phyloP scores from a whole-genome alignment of 2,888 invertebrate genomes.

The Brachyopa scutellaris region DNA sequence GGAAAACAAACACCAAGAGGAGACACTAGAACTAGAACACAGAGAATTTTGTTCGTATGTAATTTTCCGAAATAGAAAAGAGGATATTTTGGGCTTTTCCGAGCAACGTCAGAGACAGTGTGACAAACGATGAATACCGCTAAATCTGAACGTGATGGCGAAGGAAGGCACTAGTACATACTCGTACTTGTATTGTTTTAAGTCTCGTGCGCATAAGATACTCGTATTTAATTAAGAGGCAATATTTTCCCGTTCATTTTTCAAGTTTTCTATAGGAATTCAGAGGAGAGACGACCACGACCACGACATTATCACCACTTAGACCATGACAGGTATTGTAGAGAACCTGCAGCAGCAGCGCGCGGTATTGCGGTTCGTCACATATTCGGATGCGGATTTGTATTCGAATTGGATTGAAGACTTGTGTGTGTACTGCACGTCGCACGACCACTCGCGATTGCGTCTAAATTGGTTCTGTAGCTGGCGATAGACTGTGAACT shows the following conservation, averaged over 20 bases:
- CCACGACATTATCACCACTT: conserved; percentile 51
- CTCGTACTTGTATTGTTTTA: conserved; percentile 15
- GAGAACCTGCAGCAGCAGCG: conserved; percentile 26
- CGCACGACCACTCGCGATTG: conserved; percentile 64
- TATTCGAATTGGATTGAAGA: conserved; percentile 36
- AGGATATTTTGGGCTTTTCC: background rate
- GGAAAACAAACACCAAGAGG: conserved; percentile 18
- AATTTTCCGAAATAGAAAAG: conserved; percentile 25
- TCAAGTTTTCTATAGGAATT: conserved; percentile 41
- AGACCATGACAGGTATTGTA: conserved; percentile 55
- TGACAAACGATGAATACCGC: conserved; percentile 13
- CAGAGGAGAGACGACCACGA: conserved; percentile 37
- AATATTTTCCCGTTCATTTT: conserved; percentile 19
- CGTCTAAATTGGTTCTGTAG: conserved; percentile 69
- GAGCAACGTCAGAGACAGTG: background rate
- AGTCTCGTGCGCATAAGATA: conserved; percentile 39
- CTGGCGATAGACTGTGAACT: conserved; percentile 60
- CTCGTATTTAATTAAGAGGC: conserved; percentile 42
- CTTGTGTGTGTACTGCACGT: conserved; percentile 8
- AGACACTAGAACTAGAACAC: conserved; percentile 13
- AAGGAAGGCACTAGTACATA: too few species aligned
- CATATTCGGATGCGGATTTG: conserved; percentile 61
- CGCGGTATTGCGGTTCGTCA: conserved; percentile 40
- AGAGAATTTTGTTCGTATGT: background rate
- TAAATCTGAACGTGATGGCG: conserved; percentile 7